Conservation (phyloP, 2,797 vertebrate species). For the Buceros bicornis region DNA sequence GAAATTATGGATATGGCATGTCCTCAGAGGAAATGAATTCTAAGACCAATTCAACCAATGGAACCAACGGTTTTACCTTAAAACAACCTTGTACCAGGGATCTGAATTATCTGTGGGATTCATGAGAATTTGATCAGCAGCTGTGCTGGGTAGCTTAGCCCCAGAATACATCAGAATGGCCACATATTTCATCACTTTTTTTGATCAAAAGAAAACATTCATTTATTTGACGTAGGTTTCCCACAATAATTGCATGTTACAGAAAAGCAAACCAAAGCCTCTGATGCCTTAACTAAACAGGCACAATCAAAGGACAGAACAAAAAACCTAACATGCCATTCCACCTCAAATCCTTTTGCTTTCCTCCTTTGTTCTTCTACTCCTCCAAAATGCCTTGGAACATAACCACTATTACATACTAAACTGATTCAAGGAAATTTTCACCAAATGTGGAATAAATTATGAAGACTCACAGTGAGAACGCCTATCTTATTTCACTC, state of each 20-base stretch:
- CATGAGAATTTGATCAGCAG: constrained; percentile 18
- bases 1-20: background rate
- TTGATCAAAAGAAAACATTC: constrained; percentile 48
- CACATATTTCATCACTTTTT: constrained; percentile 18
- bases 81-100: background rate
- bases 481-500: background rate
- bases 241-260: constrained; percentile 43
- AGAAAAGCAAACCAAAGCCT: constrained; percentile 36
- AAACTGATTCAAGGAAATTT: constrained; percentile 24
- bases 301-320: constrained; percentile 31
- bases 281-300: constrained; percentile 52
- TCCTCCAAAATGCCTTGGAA: constrained; percentile 26
- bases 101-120: background rate
- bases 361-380: constrained; percentile 15
- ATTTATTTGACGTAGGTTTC: constrained; percentile 43
- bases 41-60: background rate
- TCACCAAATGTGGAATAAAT: constrained; percentile 24
- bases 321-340: constrained; percentile 9
- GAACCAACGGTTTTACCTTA: background rate
- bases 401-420: background rate
- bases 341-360: constrained; percentile 48
- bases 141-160: constrained; percentile 4
- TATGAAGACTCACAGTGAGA: background rate
- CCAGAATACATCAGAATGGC: constrained; percentile 42
- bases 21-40: background rate